These are phyloP conservation scores for Spilosoma lubricipeda DNA, from an alignment of 2,888 invertebrate genomes.

Conservation along the genomic window DNA sequence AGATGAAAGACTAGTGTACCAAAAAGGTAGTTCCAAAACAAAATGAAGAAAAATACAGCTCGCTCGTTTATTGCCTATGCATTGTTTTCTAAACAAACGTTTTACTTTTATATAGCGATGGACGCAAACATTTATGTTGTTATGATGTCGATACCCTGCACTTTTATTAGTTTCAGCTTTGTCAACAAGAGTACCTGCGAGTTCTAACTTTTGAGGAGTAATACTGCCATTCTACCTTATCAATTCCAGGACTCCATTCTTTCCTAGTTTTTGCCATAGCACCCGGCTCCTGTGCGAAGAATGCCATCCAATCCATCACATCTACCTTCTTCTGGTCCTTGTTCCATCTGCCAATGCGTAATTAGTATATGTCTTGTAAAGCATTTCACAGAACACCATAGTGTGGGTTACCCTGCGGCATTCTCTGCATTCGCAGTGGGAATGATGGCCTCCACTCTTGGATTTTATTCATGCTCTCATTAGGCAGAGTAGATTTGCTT, in stretches of 20 bases:
- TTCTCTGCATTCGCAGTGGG: no score
- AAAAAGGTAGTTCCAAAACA: conserved; percentile 42
- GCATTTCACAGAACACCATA: no score
- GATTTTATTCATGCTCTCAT: no score
- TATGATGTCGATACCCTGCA: conserved; percentile 19
- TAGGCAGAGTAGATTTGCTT: no score
- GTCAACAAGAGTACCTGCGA: neutral
- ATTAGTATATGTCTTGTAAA: neutral
- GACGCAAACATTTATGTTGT: conserved; percentile 43
- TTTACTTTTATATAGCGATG: conserved; percentile 38
- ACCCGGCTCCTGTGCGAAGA: neutral
- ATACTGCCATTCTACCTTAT: neutral
- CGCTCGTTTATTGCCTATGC: conserved; percentile 67
- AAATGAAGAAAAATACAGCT: conserved; percentile 49
- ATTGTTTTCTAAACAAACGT: conserved; percentile 78
- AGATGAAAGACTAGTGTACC: conserved; percentile 48
- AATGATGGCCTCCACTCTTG: no score
- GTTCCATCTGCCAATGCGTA: no score
- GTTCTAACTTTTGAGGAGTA: neutral
- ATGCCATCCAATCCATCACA: neutral
- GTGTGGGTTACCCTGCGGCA: no score
- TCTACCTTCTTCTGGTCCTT: neutral
- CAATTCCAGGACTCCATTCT: neutral
- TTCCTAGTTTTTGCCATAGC: neutral
- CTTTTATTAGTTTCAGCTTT: neutral